These are phyloP conservation scores for Saxidomus purpurata DNA, from an alignment of 1,140 invertebrate genomes.

Conservation along the genomic window DNA sequence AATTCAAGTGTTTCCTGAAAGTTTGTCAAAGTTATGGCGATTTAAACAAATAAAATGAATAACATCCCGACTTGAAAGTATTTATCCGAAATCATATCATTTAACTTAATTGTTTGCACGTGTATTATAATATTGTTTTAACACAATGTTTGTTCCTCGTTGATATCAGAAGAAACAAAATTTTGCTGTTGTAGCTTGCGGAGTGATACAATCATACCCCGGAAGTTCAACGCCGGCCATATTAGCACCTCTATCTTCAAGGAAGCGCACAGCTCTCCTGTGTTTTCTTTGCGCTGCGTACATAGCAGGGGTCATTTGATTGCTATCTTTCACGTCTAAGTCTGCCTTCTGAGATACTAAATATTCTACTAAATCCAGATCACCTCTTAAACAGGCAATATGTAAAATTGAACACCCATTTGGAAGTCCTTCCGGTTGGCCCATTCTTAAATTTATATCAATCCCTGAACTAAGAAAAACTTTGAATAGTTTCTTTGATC, in stretches of 20 bases:
- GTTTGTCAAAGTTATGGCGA: too few species aligned
- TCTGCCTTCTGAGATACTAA: conserved; percentile 73
- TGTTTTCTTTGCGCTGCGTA: conserved; percentile 71
- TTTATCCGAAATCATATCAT: too few species aligned
- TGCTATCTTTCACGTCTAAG: conserved; percentile 72
- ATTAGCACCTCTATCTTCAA: conserved; percentile 71
- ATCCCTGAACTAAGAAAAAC: conserved; percentile 75
- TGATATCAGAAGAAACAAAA: conserved; percentile 71
- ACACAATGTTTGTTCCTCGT: too few species aligned
- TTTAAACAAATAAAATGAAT: too few species aligned
- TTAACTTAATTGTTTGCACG: too few species aligned
- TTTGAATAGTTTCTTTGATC: conserved; percentile 78
- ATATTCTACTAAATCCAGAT: conserved; percentile 74
- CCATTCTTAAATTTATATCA: conserved; percentile 77
- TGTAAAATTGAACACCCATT: conserved; percentile 73
- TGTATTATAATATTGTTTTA: too few species aligned
- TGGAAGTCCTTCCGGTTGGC: conserved; percentile 78
- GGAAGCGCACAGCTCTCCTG: conserved; percentile 57
- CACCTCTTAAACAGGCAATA: conserved; percentile 73
- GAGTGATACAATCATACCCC: conserved; percentile 68
- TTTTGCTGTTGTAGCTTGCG: conserved; percentile 56
- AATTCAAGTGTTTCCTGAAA: too few species aligned
- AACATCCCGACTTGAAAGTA: too few species aligned
- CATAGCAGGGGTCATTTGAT: conserved; percentile 69
- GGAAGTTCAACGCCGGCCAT: conserved; percentile 49